phyloP scores from a whole-genome alignment of 1,140 invertebrate species.

The Brachionus asplanchnoidis region DNA sequence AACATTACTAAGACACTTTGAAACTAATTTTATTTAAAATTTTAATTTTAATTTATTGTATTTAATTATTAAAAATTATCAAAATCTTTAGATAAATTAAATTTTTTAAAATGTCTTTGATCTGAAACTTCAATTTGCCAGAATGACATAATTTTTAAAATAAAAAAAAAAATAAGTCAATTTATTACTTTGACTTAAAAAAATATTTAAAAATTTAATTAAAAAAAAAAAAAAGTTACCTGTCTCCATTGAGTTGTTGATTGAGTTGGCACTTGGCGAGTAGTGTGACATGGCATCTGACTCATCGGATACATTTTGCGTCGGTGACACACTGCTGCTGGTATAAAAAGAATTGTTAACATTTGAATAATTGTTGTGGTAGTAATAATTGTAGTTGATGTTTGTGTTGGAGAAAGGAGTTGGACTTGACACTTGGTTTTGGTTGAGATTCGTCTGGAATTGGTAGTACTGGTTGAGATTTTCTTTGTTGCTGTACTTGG shows the following conservation, averaged over 20 bases:
- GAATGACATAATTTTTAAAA: too few species aligned
- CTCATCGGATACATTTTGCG: background rate
- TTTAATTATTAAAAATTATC: too few species aligned
- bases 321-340: background rate
- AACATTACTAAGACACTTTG: too few species aligned
- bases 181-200: too few species aligned
- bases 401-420: background rate
- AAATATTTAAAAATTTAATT: background rate
- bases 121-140: too few species aligned
- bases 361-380: slow-evolving; percentile 1
- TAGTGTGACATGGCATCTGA: background rate
- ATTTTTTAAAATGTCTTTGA: too few species aligned
- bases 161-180: too few species aligned
- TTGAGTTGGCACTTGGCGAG: background rate
- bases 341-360: background rate
- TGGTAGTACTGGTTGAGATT: background rate
- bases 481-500: background rate
- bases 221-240: background rate
- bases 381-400: slow-evolving; percentile 25
- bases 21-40: too few species aligned
- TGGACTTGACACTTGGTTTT: background rate
- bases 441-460: background rate
- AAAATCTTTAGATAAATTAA: too few species aligned
- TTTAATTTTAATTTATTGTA: too few species aligned
- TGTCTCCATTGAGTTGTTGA: background rate